phyloP scores from a whole-genome alignment of 2,888 invertebrate genomes.

The Trilocha varians region DNA sequence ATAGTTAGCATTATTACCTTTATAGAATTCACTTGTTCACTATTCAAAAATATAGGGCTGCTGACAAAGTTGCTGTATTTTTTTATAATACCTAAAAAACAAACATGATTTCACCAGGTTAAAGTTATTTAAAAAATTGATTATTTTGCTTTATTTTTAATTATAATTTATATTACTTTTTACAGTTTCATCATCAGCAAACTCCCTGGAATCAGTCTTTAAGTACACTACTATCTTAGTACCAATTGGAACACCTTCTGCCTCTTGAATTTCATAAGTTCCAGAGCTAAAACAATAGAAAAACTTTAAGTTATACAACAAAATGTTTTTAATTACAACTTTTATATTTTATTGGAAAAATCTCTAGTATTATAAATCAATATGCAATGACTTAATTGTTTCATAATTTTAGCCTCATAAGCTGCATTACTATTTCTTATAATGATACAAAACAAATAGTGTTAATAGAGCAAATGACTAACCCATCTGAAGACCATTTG shows the following conservation, averaged over 20 bases:
- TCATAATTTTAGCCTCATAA: no score
- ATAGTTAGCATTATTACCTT: constrained; percentile 60
- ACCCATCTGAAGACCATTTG: constrained; percentile 95
- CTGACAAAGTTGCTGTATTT: constrained; percentile 99
- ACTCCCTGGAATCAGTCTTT: constrained; percentile 90
- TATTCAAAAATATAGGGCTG: constrained; percentile 92
- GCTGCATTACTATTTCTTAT: no score
- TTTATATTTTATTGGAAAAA: no score
- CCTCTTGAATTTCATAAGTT: constrained; percentile 89
- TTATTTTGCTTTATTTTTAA: no score
- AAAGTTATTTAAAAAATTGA: not conserved
- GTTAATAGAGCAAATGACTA: no score
- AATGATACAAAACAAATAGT: no score
- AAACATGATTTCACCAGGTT: not conserved
- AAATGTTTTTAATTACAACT: no score
- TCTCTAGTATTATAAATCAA: no score
- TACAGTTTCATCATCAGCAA: constrained; percentile 88
- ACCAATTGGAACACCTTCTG: constrained; percentile 87
- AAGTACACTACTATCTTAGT: constrained; percentile 95
- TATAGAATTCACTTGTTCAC: constrained; percentile 89
- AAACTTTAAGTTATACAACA: no score
- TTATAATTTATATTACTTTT: constrained; percentile 64
- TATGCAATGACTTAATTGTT: no score
- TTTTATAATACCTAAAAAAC: constrained; percentile 82
- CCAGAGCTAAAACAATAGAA: constrained; percentile 76